These are phyloP conservation scores for Rhincodon typus DNA, from an alignment of 2,797 vertebrate genomes.

Conservation along the genomic window DNA sequence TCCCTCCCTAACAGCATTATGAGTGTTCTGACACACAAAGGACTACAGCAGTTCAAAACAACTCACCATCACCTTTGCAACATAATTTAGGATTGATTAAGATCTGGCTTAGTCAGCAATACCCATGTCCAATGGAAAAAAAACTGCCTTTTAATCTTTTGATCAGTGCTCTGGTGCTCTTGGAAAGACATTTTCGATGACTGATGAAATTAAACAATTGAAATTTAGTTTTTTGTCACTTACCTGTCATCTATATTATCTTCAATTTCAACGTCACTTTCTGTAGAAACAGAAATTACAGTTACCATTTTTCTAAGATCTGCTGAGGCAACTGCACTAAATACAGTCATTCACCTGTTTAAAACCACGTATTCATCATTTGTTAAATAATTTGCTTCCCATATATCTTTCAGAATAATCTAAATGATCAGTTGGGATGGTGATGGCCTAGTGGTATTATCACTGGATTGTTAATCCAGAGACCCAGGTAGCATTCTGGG, in stretches of 20 bases:
- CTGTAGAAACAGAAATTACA: conserved; percentile 6
- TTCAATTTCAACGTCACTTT: not conserved
- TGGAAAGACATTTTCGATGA: not conserved
- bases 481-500: too few relatives aligned
- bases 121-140: not conserved
- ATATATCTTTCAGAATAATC: not conserved
- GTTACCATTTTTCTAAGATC: not conserved
- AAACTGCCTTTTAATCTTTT: not conserved
- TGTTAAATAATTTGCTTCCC: too few relatives aligned
- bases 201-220: not conserved
- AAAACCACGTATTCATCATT: not conserved
- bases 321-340: not conserved
- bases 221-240: not conserved
- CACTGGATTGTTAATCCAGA: too few relatives aligned
- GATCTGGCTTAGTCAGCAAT: not conserved
- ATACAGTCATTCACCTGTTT: not conserved
- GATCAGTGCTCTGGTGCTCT: not conserved
- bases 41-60: not conserved
- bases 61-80: not conserved
- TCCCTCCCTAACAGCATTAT: not conserved
- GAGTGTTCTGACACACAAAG: not conserved
- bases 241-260: not conserved
- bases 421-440: not conserved
- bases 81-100: not conserved
- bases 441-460: too few relatives aligned